These are phyloP conservation scores for Marmota monax DNA, from an alignment of 2,113 vertebrate species.

Conservation along the genomic window DNA sequence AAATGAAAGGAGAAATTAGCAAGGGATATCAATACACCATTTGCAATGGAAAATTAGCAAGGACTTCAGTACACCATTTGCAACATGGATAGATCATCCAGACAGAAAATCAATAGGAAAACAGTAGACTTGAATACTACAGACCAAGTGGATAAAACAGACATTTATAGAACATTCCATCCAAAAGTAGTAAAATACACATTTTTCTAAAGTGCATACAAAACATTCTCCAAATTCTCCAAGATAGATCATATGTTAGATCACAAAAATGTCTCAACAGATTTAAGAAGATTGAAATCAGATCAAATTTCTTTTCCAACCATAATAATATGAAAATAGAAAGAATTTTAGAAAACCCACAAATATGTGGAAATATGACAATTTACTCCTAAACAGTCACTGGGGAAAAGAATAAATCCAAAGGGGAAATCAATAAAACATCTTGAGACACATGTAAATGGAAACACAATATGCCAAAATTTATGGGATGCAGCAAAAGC, in stretches of 20 bases:
- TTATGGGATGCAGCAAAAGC: neutral
- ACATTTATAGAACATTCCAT: neutral
- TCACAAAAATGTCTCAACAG: neutral
- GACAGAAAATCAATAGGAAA: neutral
- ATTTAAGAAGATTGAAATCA: neutral
- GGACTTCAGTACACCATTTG: neutral
- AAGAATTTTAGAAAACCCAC: neutral
- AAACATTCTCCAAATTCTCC: neutral
- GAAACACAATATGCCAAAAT: neutral
- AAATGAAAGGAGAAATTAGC: neutral
- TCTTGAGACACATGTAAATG: neutral
- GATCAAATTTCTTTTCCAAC: neutral
- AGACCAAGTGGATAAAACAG: neutral
- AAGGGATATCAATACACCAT: no score
- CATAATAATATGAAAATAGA: neutral
- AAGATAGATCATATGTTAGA: neutral
- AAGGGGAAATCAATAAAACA: neutral
- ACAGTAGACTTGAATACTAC: neutral
- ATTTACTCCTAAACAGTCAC: neutral
- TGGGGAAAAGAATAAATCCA: neutral
- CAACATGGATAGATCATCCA: neutral
- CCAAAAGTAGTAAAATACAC: neutral
- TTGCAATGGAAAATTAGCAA: neutral
- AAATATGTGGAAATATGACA: slow-evolving; percentile 8
- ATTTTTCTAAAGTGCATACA: neutral